Conservation (phyloP, 2,113 vertebrate genomes). For the Cnemophilus loriae region DNA sequence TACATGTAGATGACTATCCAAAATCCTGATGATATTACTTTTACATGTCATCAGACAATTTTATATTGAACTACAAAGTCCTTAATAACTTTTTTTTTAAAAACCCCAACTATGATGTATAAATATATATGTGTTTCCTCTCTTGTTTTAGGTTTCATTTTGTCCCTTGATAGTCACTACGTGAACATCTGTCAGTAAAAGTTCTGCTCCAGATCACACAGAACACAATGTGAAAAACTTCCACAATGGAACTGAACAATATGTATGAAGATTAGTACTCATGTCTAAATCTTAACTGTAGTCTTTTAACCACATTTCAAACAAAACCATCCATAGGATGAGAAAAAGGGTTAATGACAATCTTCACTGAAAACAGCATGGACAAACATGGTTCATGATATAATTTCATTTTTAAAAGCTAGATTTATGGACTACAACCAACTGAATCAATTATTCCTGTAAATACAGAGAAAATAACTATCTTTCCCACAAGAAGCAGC, state of each 20-base stretch:
- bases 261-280: slow-evolving; percentile 4
- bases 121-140: not conserved
- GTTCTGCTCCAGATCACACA: slow-evolving; percentile 22
- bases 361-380: slow-evolving; percentile 2
- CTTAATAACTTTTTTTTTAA: not conserved
- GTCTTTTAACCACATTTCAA: not conserved
- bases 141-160: not conserved
- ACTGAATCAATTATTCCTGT: slow-evolving; percentile 31
- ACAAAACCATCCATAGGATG: not conserved
- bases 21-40: not conserved
- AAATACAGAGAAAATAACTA: slow-evolving; percentile 8
- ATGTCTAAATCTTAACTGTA: not conserved
- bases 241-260: not conserved
- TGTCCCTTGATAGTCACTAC: not conserved
- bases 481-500: slow-evolving; percentile 39
- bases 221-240: not conserved
- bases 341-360: slow-evolving; percentile 25
- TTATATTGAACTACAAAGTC: not conserved
- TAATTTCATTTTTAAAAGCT: slow-evolving; percentile 27
- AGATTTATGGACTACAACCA: slow-evolving; percentile 30
- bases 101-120: not conserved
- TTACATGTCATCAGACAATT: not conserved
- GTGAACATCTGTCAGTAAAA: not conserved
- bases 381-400: slow-evolving; percentile 16
- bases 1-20: not conserved